phyloP scores from a whole-genome alignment of 2,113 vertebrate species.

The Synchiropus splendidus region DNA sequence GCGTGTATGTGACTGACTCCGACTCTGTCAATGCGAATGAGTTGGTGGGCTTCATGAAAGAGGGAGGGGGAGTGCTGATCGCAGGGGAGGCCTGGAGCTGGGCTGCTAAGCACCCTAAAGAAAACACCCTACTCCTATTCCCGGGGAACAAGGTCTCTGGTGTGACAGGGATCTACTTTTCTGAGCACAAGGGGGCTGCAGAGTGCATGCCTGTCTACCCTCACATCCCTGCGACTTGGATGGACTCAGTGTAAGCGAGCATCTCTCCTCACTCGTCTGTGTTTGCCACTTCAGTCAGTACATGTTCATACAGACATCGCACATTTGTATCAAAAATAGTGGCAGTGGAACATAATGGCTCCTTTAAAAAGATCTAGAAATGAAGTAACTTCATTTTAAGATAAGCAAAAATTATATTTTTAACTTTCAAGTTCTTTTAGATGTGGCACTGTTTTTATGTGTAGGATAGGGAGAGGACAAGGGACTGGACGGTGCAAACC shows the following conservation, averaged over 20 bases:
- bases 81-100: slow-evolving; percentile 80
- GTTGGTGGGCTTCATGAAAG: slow-evolving; percentile 71
- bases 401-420: too few species aligned
- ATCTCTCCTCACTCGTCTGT: not conserved
- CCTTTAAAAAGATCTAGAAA: too few species aligned
- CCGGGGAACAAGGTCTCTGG: slow-evolving; percentile 78
- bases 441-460: too few species aligned
- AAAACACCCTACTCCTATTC: slow-evolving; percentile 69
- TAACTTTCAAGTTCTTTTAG: too few species aligned
- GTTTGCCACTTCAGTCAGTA: too few species aligned
- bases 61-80: slow-evolving; percentile 76
- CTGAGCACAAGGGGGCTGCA: slow-evolving; percentile 46
- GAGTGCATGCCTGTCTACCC: slow-evolving; percentile 65
- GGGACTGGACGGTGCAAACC: too few species aligned
- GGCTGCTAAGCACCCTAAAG: slow-evolving; percentile 56
- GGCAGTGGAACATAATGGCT: too few species aligned
- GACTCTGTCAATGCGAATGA: slow-evolving; percentile 56
- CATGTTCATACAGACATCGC: too few species aligned
- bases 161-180: slow-evolving; percentile 81
- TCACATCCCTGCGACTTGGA: slow-evolving; percentile 74
- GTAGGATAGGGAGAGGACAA: too few species aligned
- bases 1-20: slow-evolving; percentile 72
- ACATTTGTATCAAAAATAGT: too few species aligned
- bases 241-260: slow-evolving; percentile 70
- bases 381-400: too few species aligned